Percentiles rank a stretch among this genome's conserved stretches.
Conservation (phyloP, 2,888 invertebrate species). For the Athalia circularis region DNA sequence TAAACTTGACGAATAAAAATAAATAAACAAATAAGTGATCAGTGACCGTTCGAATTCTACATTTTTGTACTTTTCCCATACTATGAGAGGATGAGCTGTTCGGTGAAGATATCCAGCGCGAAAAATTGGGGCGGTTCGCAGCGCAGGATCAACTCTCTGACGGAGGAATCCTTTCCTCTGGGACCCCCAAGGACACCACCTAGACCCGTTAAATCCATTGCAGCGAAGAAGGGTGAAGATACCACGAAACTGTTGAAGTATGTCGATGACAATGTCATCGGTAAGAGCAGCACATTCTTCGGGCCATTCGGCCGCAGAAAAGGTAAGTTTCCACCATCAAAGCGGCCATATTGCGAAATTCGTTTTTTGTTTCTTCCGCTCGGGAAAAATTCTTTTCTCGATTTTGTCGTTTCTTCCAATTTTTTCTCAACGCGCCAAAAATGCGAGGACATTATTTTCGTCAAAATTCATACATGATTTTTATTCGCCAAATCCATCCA, state of each 20-base stretch:
- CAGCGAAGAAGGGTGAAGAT: slow-evolving; percentile 80
- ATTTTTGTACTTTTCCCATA: slow-evolving; percentile 39
- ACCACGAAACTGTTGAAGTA: slow-evolving; percentile 84
- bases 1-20: too few relatives aligned
- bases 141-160: slow-evolving; percentile 67
- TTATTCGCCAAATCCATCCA: too few relatives aligned
- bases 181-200: slow-evolving; percentile 64
- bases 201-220: slow-evolving; percentile 65
- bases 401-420: background rate
- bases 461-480: too few relatives aligned
- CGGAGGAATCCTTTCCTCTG: slow-evolving; percentile 63
- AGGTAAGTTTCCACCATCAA: slow-evolving; percentile 76
- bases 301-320: slow-evolving; percentile 90
- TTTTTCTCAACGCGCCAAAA: too few relatives aligned
- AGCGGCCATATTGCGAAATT: background rate
- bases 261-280: slow-evolving; percentile 88
- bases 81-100: slow-evolving; percentile 72
- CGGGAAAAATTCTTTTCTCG: background rate
- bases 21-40: background rate
- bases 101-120: slow-evolving; percentile 69
- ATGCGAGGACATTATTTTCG: too few relatives aligned
- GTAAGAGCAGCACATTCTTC: slow-evolving; percentile 86
- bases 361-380: background rate
- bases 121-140: slow-evolving; percentile 71
- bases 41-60: background rate